Evolutionary conservation across 2,113 vertebrate species (phyloP).

Genomic region (Anas platyrhynchos): DNA sequence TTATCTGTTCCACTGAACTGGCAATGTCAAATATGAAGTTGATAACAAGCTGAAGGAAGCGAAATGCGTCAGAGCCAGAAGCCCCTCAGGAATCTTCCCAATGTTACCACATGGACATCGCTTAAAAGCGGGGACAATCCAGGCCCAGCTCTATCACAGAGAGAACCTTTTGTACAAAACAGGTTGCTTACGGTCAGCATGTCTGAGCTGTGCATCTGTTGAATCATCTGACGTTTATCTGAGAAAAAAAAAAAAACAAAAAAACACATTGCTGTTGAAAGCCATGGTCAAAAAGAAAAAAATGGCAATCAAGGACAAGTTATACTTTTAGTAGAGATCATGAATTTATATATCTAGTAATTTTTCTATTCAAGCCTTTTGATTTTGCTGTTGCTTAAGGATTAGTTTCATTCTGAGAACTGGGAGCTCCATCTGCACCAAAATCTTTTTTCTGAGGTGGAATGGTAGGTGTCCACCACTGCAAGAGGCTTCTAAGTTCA

Average conservation of each 20-base stretch:
- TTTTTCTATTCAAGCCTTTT: not conserved
- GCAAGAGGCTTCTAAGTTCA: not conserved
- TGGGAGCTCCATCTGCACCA: not conserved
- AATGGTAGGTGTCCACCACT: not conserved
- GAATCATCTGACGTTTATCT: not conserved
- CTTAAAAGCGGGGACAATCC: not conserved
- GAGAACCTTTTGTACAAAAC: not conserved
- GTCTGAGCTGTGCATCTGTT: not conserved
- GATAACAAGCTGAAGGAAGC: constrained; percentile 47
- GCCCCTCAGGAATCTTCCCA: not conserved
- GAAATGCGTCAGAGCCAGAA: not conserved
- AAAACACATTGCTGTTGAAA: not conserved
- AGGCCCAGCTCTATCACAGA: not conserved
- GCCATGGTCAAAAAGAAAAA: not conserved
- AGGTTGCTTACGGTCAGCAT: not conserved
- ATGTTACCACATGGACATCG: not conserved
- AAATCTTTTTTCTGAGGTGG: not conserved
- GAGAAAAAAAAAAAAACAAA: not conserved
- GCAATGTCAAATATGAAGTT: not conserved
- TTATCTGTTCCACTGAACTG: constrained; percentile 1
- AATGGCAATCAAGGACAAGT: not conserved
- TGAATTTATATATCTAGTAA: not conserved
- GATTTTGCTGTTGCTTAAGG: not conserved
- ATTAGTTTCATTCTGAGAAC: constrained; percentile 16
- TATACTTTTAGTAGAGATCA: not conserved